Evolutionary conservation across 2,797 vertebrate genomes (phyloP).

Genomic region (Apogon hyalosoma): DNA sequence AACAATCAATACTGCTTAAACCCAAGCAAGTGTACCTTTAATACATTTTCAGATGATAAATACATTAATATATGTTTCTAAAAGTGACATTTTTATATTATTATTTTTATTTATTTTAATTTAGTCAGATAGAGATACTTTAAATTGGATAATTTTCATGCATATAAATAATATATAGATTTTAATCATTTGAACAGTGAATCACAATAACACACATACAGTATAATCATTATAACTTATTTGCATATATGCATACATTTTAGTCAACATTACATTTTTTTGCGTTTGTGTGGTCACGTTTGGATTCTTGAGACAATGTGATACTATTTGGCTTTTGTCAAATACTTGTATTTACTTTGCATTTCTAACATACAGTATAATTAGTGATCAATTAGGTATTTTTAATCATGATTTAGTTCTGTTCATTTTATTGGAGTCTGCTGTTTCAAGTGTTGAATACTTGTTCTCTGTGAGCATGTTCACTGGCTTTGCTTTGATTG

Average conservation of each 20-base stretch:
- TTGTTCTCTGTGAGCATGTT: constrained; percentile 52
- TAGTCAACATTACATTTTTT: background rate
- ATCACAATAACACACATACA: constrained; percentile 3
- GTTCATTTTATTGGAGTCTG: constrained; percentile 27
- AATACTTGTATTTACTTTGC: background rate
- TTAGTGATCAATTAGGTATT: constrained; percentile 8
- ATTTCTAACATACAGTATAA: constrained; percentile 3
- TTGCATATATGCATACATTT: background rate
- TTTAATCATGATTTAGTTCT: constrained; percentile 4
- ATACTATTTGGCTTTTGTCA: background rate
- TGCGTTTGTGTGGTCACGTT: background rate
- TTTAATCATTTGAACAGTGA: constrained; percentile 5
- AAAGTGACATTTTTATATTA: no score
- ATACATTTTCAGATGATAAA: background rate
- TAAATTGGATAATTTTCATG: constrained; percentile 24
- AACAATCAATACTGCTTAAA: no score
- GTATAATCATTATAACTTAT: background rate
- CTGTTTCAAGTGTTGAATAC: constrained; percentile 26
- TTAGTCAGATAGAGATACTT: constrained; percentile 14
- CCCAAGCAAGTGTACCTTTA: background rate
- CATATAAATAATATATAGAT: constrained; percentile 18
- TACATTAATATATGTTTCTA: background rate
- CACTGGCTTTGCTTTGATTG: constrained; percentile 52
- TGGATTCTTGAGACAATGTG: background rate
- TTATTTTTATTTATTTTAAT: constrained; percentile 15